phyloP scores from a whole-genome alignment of 2,888 invertebrate genomes.

The Tinea semifulvella region DNA sequence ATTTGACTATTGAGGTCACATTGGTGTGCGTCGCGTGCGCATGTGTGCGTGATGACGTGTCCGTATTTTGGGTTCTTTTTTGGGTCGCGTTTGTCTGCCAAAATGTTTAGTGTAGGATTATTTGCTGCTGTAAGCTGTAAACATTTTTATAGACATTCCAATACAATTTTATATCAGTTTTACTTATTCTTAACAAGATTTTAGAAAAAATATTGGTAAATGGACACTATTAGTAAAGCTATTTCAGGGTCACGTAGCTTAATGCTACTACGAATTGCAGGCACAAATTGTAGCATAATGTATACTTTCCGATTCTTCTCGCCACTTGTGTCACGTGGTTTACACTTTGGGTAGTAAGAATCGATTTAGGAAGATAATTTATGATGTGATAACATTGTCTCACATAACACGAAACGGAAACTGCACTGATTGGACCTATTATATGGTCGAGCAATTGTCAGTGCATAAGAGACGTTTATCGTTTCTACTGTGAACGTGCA shows the following conservation, averaged over 20 bases:
- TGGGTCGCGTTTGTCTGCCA: slow-evolving; percentile 8
- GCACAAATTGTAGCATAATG: too few species aligned
- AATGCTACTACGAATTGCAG: too few species aligned
- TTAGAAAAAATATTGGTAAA: neutral
- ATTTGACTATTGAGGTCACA: slow-evolving; percentile 33
- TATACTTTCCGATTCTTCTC: too few species aligned
- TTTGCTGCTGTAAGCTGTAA: slow-evolving; percentile 8
- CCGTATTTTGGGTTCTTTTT: slow-evolving; percentile 10
- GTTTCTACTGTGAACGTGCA: slow-evolving; percentile 1
- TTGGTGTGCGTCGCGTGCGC: slow-evolving; percentile 23
- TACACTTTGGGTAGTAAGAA: too few species aligned
- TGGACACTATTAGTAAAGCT: too few species aligned
- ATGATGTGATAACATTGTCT: slow-evolving; percentile 6
- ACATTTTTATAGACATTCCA: neutral
- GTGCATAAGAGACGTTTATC: slow-evolving; percentile 7
- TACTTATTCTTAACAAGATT: neutral
- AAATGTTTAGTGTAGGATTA: slow-evolving; percentile 7
- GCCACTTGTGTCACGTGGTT: too few species aligned
- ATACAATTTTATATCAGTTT: neutral
- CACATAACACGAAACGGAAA: slow-evolving; percentile 3
- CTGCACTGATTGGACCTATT: slow-evolving; percentile 8
- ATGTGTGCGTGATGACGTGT: slow-evolving; percentile 13
- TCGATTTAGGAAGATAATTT: too few species aligned
- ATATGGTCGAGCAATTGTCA: neutral
- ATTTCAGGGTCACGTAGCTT: too few species aligned